Percentiles rank a stretch among this genome's conserved stretches.
phyloP scores from a whole-genome alignment of 2,113 vertebrate genomes.

The Ranitomeya variabilis region DNA sequence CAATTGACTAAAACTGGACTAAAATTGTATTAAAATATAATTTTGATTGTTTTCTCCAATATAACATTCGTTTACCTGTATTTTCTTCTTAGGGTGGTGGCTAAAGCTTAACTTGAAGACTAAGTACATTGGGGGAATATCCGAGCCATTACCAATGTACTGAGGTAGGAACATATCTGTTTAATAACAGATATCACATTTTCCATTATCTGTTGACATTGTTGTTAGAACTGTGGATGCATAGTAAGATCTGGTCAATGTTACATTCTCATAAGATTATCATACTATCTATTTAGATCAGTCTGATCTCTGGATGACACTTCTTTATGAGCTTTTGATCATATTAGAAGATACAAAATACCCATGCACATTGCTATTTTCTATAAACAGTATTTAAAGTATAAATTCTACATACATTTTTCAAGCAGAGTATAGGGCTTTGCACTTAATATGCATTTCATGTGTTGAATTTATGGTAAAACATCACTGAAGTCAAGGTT shows the following conservation, averaged over 20 bases:
- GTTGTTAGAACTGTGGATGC: not conserved
- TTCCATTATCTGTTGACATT: not conserved
- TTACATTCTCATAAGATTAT: not conserved
- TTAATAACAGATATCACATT: constrained; percentile 52
- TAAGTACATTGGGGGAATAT: constrained; percentile 31
- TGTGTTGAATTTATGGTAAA: constrained; percentile 61
- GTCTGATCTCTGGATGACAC: not conserved
- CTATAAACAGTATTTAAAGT: not conserved
- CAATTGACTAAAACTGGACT: not conserved
- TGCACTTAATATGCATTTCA: constrained; percentile 37
- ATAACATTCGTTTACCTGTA: not conserved
- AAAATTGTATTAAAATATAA: not conserved
- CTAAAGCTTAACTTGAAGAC: constrained; percentile 26
- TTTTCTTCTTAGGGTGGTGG: constrained; percentile 37
- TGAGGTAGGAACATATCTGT: constrained; percentile 55
- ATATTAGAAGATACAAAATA: not conserved
- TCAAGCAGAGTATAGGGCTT: not conserved
- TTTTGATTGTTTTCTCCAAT: not conserved
- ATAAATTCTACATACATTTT: constrained; percentile 23
- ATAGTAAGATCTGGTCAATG: not conserved
- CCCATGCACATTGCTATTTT: not conserved
- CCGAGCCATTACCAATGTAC: constrained; percentile 30
- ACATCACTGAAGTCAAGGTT: constrained; percentile 54
- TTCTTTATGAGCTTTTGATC: not conserved
- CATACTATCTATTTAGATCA: not conserved